Evolutionary conservation across 2,888 invertebrate species (phyloP), one percentile per base, ranked within the genome.

Genomic region (Callimorpha dominula): DNA sequence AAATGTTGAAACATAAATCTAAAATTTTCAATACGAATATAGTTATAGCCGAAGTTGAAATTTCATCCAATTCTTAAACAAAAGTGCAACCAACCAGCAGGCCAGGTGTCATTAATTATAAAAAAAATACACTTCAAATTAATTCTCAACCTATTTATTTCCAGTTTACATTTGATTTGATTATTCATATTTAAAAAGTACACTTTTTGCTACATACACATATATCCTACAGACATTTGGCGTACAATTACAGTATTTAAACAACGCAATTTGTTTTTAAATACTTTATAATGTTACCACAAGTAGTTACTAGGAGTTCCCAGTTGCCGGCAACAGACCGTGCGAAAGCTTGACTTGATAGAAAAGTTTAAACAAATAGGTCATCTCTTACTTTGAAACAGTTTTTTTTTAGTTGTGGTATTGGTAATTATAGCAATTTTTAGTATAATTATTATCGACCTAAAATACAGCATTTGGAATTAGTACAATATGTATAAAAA

Each of bases 141-240:
- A 63, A 54, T 78, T 79, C 74, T 81, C 83, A 83, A 84, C 81
- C 81, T 85, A 87, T 85, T 87, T 87, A 87, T 86, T 87, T 84
- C 77, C 81, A 76, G 73, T 86, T 85, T 82, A 86, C 79, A 81
- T 77, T 82, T 72, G 79, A 85, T 77, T 82, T 72, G 79, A 85
- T 82, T 81, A 81, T 81, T 82, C 78, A 82, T 82, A 78, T 80
- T 82, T 84, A 80, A 78, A 82, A 78, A 80, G 78, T 82, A 87
- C 85, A 87, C 68, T 78, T 81, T 73, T 75, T 50, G n/a, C 84
- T 84, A 82, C 78, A 83, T 82, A 87, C 79, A 82, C 75, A 81
- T 68, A 31, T 31, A 70, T 78, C 70, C 85, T 85, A 85, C 76
- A 70, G 73, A 85, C 75, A 77, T 78, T 85, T 86, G 85, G 82